A percentile compares a stretch with the other conserved stretches of the same genome.
Conservation (phyloP, 2,113 vertebrate species). For the Tor tambroides region DNA sequence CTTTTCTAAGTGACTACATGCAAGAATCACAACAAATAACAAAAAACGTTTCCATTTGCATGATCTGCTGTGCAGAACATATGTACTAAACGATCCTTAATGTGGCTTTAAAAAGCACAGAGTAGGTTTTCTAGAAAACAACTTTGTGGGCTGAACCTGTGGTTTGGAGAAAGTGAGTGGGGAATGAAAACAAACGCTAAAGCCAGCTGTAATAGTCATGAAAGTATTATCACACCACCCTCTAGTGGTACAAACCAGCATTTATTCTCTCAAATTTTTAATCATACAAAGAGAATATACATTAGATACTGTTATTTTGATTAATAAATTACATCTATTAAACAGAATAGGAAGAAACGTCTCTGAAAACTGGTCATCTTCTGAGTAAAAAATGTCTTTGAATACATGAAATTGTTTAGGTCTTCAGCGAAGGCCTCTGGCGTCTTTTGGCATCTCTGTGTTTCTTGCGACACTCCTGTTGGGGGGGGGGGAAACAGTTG, state of each 20-base stretch:
- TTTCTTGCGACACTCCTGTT: slow-evolving; percentile 88
- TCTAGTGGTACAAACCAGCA: slow-evolving; percentile 47
- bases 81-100: not conserved
- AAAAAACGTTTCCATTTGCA: not conserved
- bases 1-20: not conserved
- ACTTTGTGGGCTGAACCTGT: not conserved
- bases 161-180: slow-evolving; percentile 14
- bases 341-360: not conserved
- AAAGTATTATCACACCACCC: slow-evolving; percentile 12
- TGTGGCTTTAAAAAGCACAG: not conserved
- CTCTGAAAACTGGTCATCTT: not conserved
- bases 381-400: not conserved
- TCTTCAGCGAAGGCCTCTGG: slow-evolving; percentile 70
- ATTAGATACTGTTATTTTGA: not conserved
- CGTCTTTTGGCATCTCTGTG: slow-evolving; percentile 88
- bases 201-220: too few relatives aligned
- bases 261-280: slow-evolving; percentile 2
- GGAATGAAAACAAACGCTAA: slow-evolving; percentile 7
- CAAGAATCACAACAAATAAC: not conserved
- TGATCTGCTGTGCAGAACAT: not conserved
- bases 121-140: not conserved
- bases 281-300: not conserved
- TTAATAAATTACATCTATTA: slow-evolving; percentile 20
- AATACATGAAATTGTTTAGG: slow-evolving; percentile 51
- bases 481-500: slow-evolving; percentile 18